Evolutionary conservation across 2,797 vertebrate genomes (phyloP).

Genomic region (Epinephelus coioides): DNA sequence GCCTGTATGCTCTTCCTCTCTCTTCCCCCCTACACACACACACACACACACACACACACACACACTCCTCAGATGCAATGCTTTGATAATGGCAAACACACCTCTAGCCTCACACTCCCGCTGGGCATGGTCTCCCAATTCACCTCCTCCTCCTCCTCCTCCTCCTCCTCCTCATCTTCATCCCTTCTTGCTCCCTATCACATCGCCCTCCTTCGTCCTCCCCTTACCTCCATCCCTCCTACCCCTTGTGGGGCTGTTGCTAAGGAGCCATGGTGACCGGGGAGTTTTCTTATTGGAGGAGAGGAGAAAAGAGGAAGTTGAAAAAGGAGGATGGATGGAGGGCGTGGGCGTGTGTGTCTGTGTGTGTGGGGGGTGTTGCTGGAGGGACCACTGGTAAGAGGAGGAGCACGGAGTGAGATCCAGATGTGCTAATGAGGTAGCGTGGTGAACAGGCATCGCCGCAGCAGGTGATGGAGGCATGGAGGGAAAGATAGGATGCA

Average conservation of each 20-base stretch:
- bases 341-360: background rate
- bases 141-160: conserved; percentile 28
- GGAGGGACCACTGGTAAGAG: conserved; percentile 17
- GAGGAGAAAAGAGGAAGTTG: conserved; percentile 54
- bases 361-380: background rate
- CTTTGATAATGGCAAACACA: conserved; percentile 75
- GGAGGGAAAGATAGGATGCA: conserved; percentile 1
- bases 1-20: background rate
- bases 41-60: conserved; percentile 14
- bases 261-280: conserved; percentile 81
- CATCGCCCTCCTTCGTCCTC: conserved; percentile 12
- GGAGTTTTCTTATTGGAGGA: conserved; percentile 76
- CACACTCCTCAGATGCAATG: conserved; percentile 39
- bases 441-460: conserved; percentile 5
- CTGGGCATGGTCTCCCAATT: conserved; percentile 57
- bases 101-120: conserved; percentile 66
- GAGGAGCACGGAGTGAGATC: conserved; percentile 36
- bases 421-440: conserved; percentile 69
- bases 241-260: conserved; percentile 82
- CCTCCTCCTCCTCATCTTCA: conserved; percentile 36
- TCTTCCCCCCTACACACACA: background rate
- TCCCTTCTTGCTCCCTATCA: conserved; percentile 20
- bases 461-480: conserved; percentile 5
- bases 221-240: conserved; percentile 37
- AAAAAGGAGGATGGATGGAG: conserved; percentile 23